Evolutionary conservation across 1,140 invertebrate species (phyloP).

Genomic region (Cheumatopsyche charites): DNA sequence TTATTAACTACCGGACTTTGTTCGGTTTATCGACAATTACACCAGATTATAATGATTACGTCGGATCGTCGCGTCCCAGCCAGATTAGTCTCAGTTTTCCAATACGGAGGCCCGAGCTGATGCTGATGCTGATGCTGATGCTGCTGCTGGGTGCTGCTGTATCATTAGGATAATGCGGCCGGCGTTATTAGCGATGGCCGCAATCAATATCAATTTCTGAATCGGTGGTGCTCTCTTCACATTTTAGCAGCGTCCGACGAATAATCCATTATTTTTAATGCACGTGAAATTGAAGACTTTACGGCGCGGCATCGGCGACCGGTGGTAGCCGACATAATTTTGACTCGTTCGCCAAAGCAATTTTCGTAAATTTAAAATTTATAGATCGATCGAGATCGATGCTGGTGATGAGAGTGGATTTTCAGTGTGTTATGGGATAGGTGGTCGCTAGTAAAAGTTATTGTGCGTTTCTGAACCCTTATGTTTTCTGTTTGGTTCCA

Average conservation of each 20-base stretch:
- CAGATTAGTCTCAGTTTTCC: constrained; percentile 20
- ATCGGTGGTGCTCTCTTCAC: constrained; percentile 32
- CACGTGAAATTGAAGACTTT: constrained; percentile 29
- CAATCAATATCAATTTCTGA: constrained; percentile 42
- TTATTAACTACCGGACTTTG: constrained; percentile 46
- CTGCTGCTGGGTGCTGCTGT: constrained; percentile 28
- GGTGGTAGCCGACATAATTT: constrained; percentile 19
- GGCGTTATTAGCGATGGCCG: constrained; percentile 32
- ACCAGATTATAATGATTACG: constrained; percentile 43
- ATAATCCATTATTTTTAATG: constrained; percentile 42
- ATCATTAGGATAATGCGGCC: constrained; percentile 38
- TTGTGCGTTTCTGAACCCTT: no score
- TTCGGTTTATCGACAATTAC: constrained; percentile 40
- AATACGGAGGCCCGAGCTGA: background rate
- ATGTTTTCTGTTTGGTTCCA: no score
- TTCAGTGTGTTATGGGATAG: no score
- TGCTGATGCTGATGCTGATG: constrained; percentile 6
- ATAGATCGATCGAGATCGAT: constrained; percentile 4
- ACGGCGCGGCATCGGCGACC: background rate
- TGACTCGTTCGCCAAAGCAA: constrained; percentile 10
- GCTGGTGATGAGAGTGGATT: no score
- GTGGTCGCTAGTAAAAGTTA: no score
- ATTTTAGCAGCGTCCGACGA: constrained; percentile 31
- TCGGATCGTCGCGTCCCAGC: constrained; percentile 9
- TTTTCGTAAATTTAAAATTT: constrained; percentile 15